Conservation (phyloP, 2,888 invertebrate species). For the Cerastis rubricosa region DNA sequence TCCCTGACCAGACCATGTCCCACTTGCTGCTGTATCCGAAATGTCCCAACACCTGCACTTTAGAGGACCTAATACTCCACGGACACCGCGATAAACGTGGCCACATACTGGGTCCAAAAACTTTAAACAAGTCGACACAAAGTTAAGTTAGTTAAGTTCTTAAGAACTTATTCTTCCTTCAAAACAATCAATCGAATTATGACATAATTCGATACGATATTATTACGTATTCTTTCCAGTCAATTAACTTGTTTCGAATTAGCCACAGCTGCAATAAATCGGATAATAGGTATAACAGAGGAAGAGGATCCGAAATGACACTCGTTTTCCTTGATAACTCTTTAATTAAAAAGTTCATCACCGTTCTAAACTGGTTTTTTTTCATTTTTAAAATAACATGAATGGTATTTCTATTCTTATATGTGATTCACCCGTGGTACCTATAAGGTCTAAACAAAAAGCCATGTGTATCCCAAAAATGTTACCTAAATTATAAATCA, state of each 20-base stretch:
- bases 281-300: not conserved
- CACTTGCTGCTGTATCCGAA: no score
- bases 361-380: not conserved
- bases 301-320: not conserved
- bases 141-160: no score
- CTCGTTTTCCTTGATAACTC: conserved; percentile 19
- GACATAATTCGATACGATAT: not conserved
- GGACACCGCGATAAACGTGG: no score
- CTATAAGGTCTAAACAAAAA: not conserved
- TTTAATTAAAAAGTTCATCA: not conserved
- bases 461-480: not conserved
- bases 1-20: no score
- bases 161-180: no score
- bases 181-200: no score
- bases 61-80: no score
- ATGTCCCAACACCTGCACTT: no score
- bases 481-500: not conserved
- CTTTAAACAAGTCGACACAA: no score
- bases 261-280: not conserved
- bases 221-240: not conserved
- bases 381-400: not conserved
- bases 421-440: not conserved
- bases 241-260: not conserved
- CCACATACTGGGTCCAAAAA: no score
- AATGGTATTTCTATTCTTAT: not conserved